phyloP scores from a whole-genome alignment of 2,797 vertebrate species.

The Mus caroli region DNA sequence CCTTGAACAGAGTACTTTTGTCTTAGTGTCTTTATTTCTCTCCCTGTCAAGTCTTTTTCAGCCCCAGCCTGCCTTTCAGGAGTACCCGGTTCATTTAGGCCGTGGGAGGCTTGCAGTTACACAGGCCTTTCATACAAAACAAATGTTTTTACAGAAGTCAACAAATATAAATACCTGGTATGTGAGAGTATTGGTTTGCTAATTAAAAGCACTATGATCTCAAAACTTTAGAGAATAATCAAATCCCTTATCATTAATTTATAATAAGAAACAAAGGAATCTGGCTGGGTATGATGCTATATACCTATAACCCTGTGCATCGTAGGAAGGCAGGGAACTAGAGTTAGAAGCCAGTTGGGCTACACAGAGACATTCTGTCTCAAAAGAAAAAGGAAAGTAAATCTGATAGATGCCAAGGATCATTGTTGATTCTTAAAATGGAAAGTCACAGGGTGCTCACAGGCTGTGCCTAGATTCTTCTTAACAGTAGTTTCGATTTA shows the following conservation, averaged over 20 bases:
- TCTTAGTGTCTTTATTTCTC: no score
- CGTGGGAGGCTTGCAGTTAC: no score
- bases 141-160: slow-evolving; percentile 25
- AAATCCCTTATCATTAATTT: neutral
- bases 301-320: neutral
- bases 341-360: neutral
- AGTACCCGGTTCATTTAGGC: no score
- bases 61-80: no score
- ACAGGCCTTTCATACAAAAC: neutral
- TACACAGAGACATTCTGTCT: neutral
- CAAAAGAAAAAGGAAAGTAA: neutral
- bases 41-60: no score
- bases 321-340: neutral
- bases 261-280: neutral
- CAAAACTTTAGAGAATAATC: neutral
- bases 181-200: neutral
- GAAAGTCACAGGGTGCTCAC: neutral
- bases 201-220: neutral
- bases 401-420: neutral
- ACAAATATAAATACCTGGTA: neutral
- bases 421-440: neutral
- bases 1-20: no score
- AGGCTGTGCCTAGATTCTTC: no score
- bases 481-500: neutral
- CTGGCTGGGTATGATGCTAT: neutral